Evolutionary conservation across 2,888 invertebrate species (phyloP).

Genomic region (Acleris laterana): DNA sequence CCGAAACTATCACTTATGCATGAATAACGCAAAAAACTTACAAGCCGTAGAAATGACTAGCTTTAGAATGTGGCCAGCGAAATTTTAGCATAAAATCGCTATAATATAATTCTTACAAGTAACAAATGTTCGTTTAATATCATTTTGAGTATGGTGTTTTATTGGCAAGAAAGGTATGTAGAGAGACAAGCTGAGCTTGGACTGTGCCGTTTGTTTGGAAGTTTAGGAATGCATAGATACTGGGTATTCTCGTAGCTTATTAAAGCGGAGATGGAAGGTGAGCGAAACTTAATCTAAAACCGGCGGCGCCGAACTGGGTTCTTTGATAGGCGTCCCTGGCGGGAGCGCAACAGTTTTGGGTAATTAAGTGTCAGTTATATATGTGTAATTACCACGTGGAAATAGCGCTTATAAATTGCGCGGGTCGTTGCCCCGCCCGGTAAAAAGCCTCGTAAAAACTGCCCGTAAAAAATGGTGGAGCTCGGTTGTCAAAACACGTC

Average conservation of each 20-base stretch:
- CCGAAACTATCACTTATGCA: constrained; percentile 50
- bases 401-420: constrained; percentile 63
- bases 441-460: constrained; percentile 64
- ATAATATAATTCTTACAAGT: constrained; percentile 12
- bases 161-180: constrained; percentile 71
- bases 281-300: constrained; percentile 66
- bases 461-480: constrained; percentile 60
- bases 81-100: constrained; percentile 20
- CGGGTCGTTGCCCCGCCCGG: constrained; percentile 61
- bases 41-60: constrained; percentile 59
- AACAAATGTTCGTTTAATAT: constrained; percentile 27
- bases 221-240: constrained; percentile 16
- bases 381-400: constrained; percentile 74
- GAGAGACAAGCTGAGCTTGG: constrained; percentile 63
- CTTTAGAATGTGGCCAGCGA: constrained; percentile 42
- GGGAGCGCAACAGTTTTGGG: constrained; percentile 67
- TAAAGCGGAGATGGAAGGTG: constrained; percentile 55
- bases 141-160: constrained; percentile 51
- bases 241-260: constrained; percentile 19
- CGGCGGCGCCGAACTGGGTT: constrained; percentile 68
- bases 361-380: constrained; percentile 76
- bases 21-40: constrained; percentile 48
- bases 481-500: constrained; percentile 77
- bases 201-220: constrained; percentile 2
- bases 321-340: constrained; percentile 59